These are phyloP conservation scores for Agrotis segetum DNA, from an alignment of 2,888 invertebrate species.

Conservation along the genomic window DNA sequence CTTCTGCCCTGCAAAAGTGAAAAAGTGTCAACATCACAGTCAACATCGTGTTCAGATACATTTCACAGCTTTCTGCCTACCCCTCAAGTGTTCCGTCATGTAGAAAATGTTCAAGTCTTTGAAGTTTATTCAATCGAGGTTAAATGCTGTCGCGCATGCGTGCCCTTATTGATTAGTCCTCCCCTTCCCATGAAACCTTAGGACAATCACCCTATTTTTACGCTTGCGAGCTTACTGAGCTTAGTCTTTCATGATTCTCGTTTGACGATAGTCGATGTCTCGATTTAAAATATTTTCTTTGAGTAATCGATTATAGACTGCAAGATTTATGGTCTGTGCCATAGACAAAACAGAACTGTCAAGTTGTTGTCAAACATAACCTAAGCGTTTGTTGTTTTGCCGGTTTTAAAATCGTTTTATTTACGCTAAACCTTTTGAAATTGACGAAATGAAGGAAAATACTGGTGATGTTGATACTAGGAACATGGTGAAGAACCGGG, in stretches of 20 bases:
- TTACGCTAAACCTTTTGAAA: conserved; percentile 24
- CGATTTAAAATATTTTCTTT: not conserved
- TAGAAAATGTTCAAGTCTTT: conserved; percentile 35
- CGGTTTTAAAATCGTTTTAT: conserved; percentile 35
- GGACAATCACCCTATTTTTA: conserved; percentile 2
- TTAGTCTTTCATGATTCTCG: conserved; percentile 10
- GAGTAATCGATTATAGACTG: not conserved
- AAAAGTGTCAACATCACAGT: too few relatives aligned
- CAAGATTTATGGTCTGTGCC: conserved; percentile 22
- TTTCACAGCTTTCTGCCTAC: not conserved
- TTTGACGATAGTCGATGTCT: conserved; percentile 28
- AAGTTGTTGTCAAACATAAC: conserved; percentile 70
- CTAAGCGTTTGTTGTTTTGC: conserved; percentile 59
- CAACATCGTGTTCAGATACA: not conserved
- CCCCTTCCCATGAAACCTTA: conserved; percentile 3
- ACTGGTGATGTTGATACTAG: conserved; percentile 91
- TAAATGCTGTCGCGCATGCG: conserved; percentile 67
- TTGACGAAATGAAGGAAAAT: conserved; percentile 82
- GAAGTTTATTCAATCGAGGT: conserved; percentile 38
- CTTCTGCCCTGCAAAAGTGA: too few relatives aligned
- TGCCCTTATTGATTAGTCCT: conserved; percentile 69
- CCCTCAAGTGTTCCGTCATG: conserved; percentile 11
- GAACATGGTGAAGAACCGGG: conserved; percentile 96
- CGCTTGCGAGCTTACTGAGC: conserved; percentile 1
- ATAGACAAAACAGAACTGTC: conserved; percentile 63